Percentiles rank a stretch among this genome's conserved stretches.
phyloP scores from a whole-genome alignment of 1,140 invertebrate species.

The Doryteuthis pealeii region DNA sequence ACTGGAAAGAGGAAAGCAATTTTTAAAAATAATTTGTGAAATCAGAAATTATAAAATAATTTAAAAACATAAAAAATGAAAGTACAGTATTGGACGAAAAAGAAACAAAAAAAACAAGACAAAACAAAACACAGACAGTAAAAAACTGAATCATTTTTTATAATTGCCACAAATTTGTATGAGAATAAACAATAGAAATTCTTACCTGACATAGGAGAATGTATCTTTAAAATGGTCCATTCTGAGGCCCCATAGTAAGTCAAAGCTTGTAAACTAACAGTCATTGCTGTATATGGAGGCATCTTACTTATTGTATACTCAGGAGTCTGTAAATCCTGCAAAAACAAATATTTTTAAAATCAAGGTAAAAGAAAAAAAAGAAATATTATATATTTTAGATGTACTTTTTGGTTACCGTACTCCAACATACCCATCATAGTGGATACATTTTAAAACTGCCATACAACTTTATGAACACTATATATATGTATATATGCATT shows the following conservation, averaged over 20 bases:
- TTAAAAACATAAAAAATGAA: background rate
- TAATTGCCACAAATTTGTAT: background rate
- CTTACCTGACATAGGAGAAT: slow-evolving; percentile 57
- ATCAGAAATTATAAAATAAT: background rate
- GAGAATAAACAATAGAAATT: too few relatives aligned
- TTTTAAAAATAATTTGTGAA: slow-evolving; percentile 2
- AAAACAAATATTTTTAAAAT: slow-evolving; percentile 3
- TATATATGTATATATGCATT: too few relatives aligned
- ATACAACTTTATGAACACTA: too few relatives aligned
- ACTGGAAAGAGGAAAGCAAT: slow-evolving; percentile 62
- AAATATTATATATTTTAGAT: too few relatives aligned
- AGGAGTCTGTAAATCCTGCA: slow-evolving; percentile 34
- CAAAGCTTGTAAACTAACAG: slow-evolving; percentile 69
- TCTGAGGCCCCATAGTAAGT: slow-evolving; percentile 80
- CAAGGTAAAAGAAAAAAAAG: too few relatives aligned
- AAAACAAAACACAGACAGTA: too few relatives aligned
- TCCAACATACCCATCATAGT: too few relatives aligned
- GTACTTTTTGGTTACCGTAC: too few relatives aligned
- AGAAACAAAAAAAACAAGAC: too few relatives aligned
- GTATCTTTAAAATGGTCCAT: slow-evolving; percentile 56
- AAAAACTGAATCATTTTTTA: background rate
- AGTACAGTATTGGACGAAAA: too few relatives aligned
- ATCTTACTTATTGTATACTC: slow-evolving; percentile 28
- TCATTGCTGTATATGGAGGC: slow-evolving; percentile 37
- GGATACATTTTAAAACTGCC: too few relatives aligned